These are phyloP conservation scores for Cyprinus carpio DNA, from an alignment of 2,113 vertebrate species.

Conservation along the genomic window DNA sequence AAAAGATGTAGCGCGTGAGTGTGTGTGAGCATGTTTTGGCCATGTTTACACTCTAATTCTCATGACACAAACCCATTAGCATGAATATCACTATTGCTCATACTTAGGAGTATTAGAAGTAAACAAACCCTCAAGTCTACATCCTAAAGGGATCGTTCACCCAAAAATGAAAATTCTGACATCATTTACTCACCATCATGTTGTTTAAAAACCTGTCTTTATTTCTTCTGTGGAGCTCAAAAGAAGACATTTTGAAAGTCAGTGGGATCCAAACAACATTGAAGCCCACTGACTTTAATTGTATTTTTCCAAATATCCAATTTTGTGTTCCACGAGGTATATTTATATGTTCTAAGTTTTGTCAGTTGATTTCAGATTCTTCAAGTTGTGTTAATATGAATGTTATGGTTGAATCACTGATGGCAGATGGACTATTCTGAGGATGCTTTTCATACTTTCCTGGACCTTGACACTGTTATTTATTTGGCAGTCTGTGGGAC, in stretches of 20 bases:
- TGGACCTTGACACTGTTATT: no score
- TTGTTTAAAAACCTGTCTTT: neutral
- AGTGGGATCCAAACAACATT: no score
- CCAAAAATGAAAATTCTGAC: neutral
- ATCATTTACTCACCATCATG: neutral
- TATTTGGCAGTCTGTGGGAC: no score
- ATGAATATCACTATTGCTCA: conserved; percentile 33
- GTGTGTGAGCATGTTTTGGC: conserved; percentile 42
- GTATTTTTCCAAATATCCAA: no score
- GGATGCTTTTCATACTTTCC: no score
- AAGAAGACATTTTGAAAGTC: neutral
- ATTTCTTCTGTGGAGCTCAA: neutral
- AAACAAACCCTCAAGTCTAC: neutral
- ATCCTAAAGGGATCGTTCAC: neutral
- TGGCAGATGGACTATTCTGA: no score
- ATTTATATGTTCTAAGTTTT: no score
- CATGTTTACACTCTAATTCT: conserved; percentile 32
- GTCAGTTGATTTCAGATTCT: no score
- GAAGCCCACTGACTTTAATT: neutral
- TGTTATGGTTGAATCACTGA: no score
- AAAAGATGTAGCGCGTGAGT: conserved; percentile 25
- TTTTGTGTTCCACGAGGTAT: no score
- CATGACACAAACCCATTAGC: conserved; percentile 56
- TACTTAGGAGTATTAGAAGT: neutral
- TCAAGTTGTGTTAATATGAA: no score